phyloP scores from a whole-genome alignment of 2,888 invertebrate species.

The Carcina quercana region DNA sequence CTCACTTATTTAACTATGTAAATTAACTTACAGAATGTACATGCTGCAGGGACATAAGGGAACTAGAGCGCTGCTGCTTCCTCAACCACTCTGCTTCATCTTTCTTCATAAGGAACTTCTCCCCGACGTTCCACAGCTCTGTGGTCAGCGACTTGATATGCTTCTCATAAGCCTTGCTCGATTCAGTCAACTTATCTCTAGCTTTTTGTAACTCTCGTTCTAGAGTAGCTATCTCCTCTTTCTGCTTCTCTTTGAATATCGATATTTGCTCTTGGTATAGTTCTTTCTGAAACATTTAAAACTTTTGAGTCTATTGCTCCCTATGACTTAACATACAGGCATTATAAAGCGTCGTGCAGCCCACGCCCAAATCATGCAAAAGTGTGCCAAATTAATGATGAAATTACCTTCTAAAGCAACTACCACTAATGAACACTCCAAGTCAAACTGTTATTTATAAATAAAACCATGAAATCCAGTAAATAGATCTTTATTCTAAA shows the following conservation, averaged over 20 bases:
- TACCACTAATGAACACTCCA: slow-evolving; percentile 7
- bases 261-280: slow-evolving; percentile 77
- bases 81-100: slow-evolving; percentile 71
- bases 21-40: slow-evolving; percentile 47
- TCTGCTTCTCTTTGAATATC: slow-evolving; percentile 61
- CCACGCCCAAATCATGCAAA: slow-evolving; percentile 23
- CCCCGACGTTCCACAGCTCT: slow-evolving; percentile 76
- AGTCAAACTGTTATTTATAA: slow-evolving; percentile 24
- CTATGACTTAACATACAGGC: too few species aligned
- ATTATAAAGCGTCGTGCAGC: too few species aligned
- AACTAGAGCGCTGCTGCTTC: slow-evolving; percentile 48
- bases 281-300: slow-evolving; percentile 67
- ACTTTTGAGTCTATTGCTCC: too few species aligned
- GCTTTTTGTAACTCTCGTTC: slow-evolving; percentile 69
- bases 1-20: too few species aligned
- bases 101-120: slow-evolving; percentile 72
- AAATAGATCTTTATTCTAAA: slow-evolving; percentile 54
- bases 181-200: slow-evolving; percentile 58
- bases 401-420: slow-evolving; percentile 48
- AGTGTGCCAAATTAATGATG: slow-evolving; percentile 3
- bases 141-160: slow-evolving; percentile 63
- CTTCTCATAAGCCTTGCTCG: slow-evolving; percentile 47
- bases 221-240: slow-evolving; percentile 63
- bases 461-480: slow-evolving; percentile 59
- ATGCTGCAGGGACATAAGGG: slow-evolving; percentile 62